Evolutionary conservation across 2,888 invertebrate species (phyloP).

Genomic region (Loripinus fragilis): DNA sequence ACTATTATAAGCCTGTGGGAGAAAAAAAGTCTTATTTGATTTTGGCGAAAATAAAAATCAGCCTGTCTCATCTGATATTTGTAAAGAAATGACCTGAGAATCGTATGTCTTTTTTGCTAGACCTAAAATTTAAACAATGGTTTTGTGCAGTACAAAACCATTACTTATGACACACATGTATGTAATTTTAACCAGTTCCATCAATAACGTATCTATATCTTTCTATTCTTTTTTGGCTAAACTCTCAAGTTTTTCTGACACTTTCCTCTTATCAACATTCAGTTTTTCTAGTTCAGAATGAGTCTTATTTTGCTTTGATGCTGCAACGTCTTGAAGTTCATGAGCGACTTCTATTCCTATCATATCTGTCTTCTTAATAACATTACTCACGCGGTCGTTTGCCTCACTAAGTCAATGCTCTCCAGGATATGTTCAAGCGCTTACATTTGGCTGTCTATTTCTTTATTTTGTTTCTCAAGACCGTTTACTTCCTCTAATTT

Average conservation of each 20-base stretch:
- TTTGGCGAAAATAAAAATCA: too few species aligned
- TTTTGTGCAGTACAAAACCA: neutral
- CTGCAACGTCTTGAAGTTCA: neutral
- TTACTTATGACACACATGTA: neutral
- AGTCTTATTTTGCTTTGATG: neutral
- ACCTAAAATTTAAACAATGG: neutral
- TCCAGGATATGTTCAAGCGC: neutral
- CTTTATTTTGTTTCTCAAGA: slow-evolving; percentile 2
- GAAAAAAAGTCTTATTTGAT: too few species aligned
- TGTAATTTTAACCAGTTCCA: neutral
- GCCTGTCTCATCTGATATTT: too few species aligned
- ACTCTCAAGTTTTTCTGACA: neutral
- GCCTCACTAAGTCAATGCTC: slow-evolving; percentile 2
- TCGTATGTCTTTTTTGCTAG: too few species aligned
- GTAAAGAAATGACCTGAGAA: too few species aligned
- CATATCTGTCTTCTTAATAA: neutral
- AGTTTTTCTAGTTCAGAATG: neutral
- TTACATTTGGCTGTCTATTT: slow-evolving; percentile 8
- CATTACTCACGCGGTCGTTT: neutral
- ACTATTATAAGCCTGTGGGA: too few species aligned
- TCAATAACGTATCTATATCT: neutral
- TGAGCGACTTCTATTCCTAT: neutral
- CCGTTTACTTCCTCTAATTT: slow-evolving; percentile 5
- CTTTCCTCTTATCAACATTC: neutral
- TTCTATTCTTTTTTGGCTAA: slow-evolving; percentile 1